phyloP scores from a whole-genome alignment of 2,797 vertebrate genomes.

The Acanthornis magna region DNA sequence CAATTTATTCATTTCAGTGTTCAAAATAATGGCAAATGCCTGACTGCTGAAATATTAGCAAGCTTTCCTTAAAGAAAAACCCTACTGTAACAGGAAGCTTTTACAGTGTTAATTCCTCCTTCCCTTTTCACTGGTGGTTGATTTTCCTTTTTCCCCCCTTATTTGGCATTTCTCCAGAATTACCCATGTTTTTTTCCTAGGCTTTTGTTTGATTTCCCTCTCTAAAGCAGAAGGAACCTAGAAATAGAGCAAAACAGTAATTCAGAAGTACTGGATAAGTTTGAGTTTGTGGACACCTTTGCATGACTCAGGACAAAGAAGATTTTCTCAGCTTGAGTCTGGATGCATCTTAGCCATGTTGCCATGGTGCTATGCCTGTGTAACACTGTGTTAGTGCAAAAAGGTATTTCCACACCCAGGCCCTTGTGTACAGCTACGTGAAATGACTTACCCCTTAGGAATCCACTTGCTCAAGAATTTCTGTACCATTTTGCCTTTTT shows the following conservation, averaged over 20 bases:
- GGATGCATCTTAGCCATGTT: background rate
- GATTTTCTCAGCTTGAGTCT: background rate
- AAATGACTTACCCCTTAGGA: background rate
- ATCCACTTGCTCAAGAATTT: background rate
- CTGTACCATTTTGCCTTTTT: background rate
- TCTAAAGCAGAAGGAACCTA: background rate
- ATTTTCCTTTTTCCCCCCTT: background rate
- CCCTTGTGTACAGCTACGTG: background rate
- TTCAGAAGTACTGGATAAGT: background rate
- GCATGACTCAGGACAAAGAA: background rate
- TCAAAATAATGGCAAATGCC: background rate
- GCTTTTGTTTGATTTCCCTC: background rate
- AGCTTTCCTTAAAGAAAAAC: background rate
- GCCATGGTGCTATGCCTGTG: background rate
- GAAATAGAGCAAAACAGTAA: background rate
- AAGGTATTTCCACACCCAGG: background rate
- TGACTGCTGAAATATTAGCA: background rate
- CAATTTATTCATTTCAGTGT: background rate
- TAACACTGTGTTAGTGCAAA: background rate
- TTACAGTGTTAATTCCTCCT: background rate
- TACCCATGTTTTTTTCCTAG: background rate
- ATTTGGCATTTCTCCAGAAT: background rate
- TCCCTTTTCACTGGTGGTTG: background rate
- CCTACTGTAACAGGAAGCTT: fast-evolving
- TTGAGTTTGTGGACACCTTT: background rate